Evolutionary conservation across 2,113 vertebrate species (phyloP), one percentile per base, ranked within the genome.

Genomic region (Cardinalis cardinalis): DNA sequence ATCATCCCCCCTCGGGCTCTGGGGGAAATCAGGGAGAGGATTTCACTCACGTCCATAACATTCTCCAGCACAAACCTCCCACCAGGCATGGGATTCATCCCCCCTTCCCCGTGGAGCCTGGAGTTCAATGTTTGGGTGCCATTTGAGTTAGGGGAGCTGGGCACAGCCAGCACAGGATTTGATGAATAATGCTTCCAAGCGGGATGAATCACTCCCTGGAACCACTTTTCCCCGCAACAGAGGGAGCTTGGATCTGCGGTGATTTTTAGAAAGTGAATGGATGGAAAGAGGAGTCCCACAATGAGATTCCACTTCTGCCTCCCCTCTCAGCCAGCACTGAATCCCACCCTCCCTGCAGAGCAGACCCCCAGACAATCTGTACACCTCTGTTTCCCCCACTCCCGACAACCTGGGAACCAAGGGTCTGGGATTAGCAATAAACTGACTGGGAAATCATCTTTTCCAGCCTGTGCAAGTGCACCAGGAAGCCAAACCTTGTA

Each of bases 401-500:
- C 69, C 80, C 2, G 1, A 24, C 41, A 36, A 55, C 87, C 88
- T 38, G 43, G 91, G 92, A 91, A 48, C 34, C 26, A 73, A 65
- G 89, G 83, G 53, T 73, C 74, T 87, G 51, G 93, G 91, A 93
- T 92, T 81, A 97, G 94, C 79, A 24, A 72, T 29, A 83, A 92
- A 60, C 90, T 68, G 58, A 61, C 63, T 32, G 34, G 95, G 80
- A 66, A 93, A 91, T 68, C 66, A 43, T 82, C 88, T 83, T 61
- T 43, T 96, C 93, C 94, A 87, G 95, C 59, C 24, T 85, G 95
- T 95, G 95, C 89, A 92, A 96, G 90, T 80, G 93, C 85, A 95
- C 92, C 94, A 90, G 96, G 94, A 86, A 96, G 97, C 95, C 92
- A 90, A 95, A 94, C 84, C 78, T 95, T 68, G 92, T 87, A 93